Evolutionary conservation across 92 coral and sea anemone species (phyloP), one percentile per base, ranked within the genome.

Genomic region (Epizoanthus illoricatus): DNA sequence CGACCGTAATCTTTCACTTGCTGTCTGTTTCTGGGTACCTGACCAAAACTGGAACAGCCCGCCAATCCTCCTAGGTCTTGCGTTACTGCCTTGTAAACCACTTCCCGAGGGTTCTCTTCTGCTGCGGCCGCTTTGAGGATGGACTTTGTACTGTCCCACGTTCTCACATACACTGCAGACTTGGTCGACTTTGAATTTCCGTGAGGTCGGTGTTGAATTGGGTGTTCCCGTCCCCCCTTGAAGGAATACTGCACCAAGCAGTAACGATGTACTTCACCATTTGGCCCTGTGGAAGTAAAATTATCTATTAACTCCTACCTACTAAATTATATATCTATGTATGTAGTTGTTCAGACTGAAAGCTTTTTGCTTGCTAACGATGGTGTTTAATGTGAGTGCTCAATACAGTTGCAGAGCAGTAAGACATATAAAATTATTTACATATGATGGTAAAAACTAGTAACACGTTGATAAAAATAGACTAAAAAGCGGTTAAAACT

Each of bases 231-330:
- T 69, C 86, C 86, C 23, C 68, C 75, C 57, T 70, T 82, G 86
- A 82, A 82, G 3, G 86, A 82, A 28, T 81, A 70, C 21, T 81
- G 85, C 11, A 81, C 65, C 74, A 69, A 69, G 85, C 86, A 82
- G 57, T 69, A 82, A 55, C 69, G 86, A 59, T 82, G 86, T 52
- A 20, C 4, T 36, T 58, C 66, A 47, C 86, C 79, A 33, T 55
- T 76, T 41, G 86, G 40, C 49, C 16, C 86, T 82, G 61, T 39
- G 70, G n/a, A 23, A 65, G 55, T 65, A 65, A 23, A 65, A 13
- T 6, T 23, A 65, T 23, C 69, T 23, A 39, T 24, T 39, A 65
- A 23, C 42, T 65, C 16, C 39, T 23, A 65, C 15, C 28, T 7
- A 23, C 16, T 11, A 23, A 24, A 1, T 61, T 24, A 28, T 28